Evolutionary conservation across 2,113 vertebrate species (phyloP), one percentile per base, ranked within the genome.

Genomic region (Tachysurus vachellii): DNA sequence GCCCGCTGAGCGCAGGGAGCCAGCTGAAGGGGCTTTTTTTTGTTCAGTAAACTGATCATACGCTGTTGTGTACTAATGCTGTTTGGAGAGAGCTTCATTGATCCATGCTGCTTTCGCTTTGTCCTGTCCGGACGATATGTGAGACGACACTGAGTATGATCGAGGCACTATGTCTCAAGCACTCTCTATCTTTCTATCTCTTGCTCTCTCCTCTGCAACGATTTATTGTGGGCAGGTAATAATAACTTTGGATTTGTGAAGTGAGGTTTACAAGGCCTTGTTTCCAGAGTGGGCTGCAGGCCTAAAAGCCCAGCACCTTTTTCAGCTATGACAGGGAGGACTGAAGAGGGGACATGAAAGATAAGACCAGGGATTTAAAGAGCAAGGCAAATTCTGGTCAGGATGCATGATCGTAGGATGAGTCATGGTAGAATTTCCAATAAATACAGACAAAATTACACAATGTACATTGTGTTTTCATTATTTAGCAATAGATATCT

Each of bases 11-110:
- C 85, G 80, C 89, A 89, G 88, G 89, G 91, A 90, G 92, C 88
- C 88, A 89, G 90, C 92, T 94, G 57, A 75, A 86, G 87, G 84
- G 80, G 10, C 81, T 64, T 87, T 82, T 95, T 96, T 94, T 94
- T 92, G 88, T 88, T 92, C 94, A 93, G 94, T 96, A 97, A 97
- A 96, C 95, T 94, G 95, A 97, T 97, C 96, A 95, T 95, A 93
- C 90, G 89, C 88, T 86, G 88, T 85, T 88, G 89, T 94, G 95
- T 94, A 94, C 93, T 96, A 96, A 96, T 95, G 94, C 93, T 92
- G 84, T 92, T 91, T 93, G 95, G 92, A 94, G 93, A 93, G 93
- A 94, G 95, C 95, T 94, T 90, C 96, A 97, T 95, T 96, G 95
- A 97, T 97, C 94, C 90, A 86, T 93, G 92, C 94, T 95, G 94